phyloP scores from a whole-genome alignment of 2,888 invertebrate genomes.

The Eledona agricola region DNA sequence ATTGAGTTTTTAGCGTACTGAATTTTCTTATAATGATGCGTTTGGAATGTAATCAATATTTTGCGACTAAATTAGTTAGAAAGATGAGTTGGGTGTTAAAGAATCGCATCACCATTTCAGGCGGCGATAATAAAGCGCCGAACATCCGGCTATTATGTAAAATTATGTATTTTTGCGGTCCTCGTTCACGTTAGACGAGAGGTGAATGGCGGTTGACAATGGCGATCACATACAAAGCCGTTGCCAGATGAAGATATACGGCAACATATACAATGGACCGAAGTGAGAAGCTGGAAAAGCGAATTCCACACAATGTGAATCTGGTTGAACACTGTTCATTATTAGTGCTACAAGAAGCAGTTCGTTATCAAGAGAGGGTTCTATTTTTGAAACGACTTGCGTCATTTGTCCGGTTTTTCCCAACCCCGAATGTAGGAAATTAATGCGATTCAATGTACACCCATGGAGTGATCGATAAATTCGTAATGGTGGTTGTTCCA shows the following conservation, averaged over 20 bases:
- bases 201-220: slow-evolving; percentile 41
- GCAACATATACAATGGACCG: slow-evolving; percentile 44
- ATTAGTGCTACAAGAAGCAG: slow-evolving; percentile 27
- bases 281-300: slow-evolving; percentile 44
- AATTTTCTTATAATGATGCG: too few relatives aligned
- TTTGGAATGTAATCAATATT: too few relatives aligned
- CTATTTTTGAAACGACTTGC: slow-evolving; percentile 33
- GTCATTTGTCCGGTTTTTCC: too few relatives aligned
- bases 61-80: too few relatives aligned
- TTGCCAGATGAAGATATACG: slow-evolving; percentile 49
- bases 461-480: too few relatives aligned
- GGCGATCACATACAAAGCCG: slow-evolving; percentile 47
- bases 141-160: slow-evolving; percentile 5
- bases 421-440: too few relatives aligned
- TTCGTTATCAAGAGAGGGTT: slow-evolving; percentile 32
- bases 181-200: slow-evolving; percentile 22
- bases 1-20: too few relatives aligned
- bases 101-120: too few relatives aligned
- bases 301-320: slow-evolving; percentile 40
- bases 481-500: too few relatives aligned
- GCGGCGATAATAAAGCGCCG: too few relatives aligned
- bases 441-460: too few relatives aligned
- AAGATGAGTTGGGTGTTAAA: too few relatives aligned
- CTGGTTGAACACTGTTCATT: slow-evolving; percentile 41
- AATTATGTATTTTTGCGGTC: slow-evolving; percentile 4